These are phyloP conservation scores for Salticus scenicus DNA, from an alignment of 2,888 invertebrate species.

Conservation along the genomic window DNA sequence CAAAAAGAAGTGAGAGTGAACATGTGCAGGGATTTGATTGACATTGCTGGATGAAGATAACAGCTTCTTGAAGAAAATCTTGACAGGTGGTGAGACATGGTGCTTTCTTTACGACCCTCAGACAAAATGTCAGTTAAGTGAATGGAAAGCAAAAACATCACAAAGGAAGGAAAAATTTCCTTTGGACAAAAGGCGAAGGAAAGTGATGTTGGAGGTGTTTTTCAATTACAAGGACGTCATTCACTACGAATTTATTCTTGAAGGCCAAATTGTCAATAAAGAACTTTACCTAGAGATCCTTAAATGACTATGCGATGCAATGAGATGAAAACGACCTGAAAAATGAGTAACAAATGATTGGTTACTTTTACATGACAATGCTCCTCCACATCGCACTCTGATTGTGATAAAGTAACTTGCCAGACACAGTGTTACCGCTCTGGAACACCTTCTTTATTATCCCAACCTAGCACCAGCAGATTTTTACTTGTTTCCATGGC, in stretches of 20 bases:
- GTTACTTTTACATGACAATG: not conserved
- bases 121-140: too few species aligned
- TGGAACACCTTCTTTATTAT: conserved; percentile 5
- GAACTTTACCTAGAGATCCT: not conserved
- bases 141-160: too few species aligned
- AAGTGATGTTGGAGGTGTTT: conserved; percentile 12
- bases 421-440: conserved; percentile 15
- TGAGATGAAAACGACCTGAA: too few species aligned
- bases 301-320: not conserved
- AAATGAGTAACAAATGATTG: not conserved
- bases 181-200: conserved; percentile 9
- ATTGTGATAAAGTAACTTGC: not conserved
- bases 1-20: too few species aligned
- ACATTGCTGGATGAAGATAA: conserved; percentile 13
- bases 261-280: too few species aligned
- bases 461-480: too few species aligned
- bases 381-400: not conserved
- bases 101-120: too few species aligned
- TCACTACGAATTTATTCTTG: too few species aligned
- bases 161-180: too few species aligned
- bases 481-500: too few species aligned
- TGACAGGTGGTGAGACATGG: conserved; percentile 10
- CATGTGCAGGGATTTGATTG: too few species aligned
- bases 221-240: too few species aligned
- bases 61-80: conserved; percentile 25